Percentiles rank a stretch among this genome's conserved stretches.
Evolutionary conservation across 1,140 invertebrate genomes (phyloP).

Genomic region (Macrostomum lignano): DNA sequence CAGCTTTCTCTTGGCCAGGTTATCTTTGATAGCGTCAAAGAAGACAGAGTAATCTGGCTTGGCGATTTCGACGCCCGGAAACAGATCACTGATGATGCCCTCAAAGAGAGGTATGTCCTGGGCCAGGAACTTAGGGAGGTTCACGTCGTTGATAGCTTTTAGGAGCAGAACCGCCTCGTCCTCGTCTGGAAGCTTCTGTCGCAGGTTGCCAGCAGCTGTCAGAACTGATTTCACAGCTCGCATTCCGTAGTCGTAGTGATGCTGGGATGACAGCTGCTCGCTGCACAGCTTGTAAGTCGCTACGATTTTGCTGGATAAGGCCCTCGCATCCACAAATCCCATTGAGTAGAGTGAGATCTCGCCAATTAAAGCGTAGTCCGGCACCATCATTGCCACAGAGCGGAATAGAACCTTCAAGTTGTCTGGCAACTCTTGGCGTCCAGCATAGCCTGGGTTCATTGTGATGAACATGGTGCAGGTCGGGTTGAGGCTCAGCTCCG

Average conservation of each 20-base stretch:
- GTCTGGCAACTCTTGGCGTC: constrained; percentile 26
- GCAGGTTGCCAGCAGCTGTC: constrained; percentile 28
- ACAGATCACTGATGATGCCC: constrained; percentile 28
- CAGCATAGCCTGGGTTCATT: constrained; percentile 29
- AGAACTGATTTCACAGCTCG: constrained; percentile 29
- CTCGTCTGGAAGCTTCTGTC: constrained; percentile 23
- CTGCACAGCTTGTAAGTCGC: constrained; percentile 28
- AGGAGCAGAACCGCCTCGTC: constrained; percentile 25
- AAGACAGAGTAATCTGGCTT: constrained; percentile 35
- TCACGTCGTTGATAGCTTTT: constrained; percentile 29
- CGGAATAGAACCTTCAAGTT: constrained; percentile 28
- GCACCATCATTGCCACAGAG: constrained; percentile 29
- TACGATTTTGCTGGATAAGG: constrained; percentile 28
- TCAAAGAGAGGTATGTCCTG: constrained; percentile 29
- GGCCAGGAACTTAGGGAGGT: constrained; percentile 27
- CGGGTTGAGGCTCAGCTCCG: constrained; percentile 21
- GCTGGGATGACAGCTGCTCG: constrained; percentile 29
- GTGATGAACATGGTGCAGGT: constrained; percentile 29
- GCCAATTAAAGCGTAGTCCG: constrained; percentile 28
- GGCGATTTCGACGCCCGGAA: constrained; percentile 24
- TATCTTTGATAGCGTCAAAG: constrained; percentile 24
- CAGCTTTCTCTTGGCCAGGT: constrained; percentile 19
- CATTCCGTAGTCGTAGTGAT: constrained; percentile 30
- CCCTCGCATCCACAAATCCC: constrained; percentile 27
- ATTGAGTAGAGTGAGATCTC: constrained; percentile 28